Evolutionary conservation across 2,888 invertebrate genomes (phyloP).

Genomic region (Strigamia maritima): DNA sequence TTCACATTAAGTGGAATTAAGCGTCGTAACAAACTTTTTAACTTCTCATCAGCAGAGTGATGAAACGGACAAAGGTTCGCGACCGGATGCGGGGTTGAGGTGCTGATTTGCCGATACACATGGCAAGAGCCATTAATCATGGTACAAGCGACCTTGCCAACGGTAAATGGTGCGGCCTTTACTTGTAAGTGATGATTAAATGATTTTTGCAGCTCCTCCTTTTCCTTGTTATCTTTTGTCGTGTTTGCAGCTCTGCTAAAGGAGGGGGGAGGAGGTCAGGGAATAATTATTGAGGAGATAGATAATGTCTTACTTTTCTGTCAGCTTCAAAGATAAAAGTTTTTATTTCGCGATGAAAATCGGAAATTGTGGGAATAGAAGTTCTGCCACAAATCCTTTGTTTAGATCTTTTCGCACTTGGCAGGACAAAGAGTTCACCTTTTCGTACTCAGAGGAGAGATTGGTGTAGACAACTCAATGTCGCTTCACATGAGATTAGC

Average conservation of each 20-base stretch:
- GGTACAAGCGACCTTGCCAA: not conserved
- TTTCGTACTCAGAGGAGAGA: too few species aligned
- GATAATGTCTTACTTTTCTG: not conserved
- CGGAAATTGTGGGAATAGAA: not conserved
- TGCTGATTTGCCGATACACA: not conserved
- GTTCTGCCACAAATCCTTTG: not conserved
- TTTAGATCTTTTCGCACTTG: not conserved
- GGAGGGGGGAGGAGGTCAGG: not conserved
- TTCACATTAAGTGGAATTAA: not conserved
- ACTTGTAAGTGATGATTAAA: slow-evolving; percentile 4
- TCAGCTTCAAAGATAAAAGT: not conserved
- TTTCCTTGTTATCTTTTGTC: slow-evolving; percentile 4
- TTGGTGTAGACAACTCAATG: too few species aligned
- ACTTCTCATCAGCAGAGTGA: not conserved
- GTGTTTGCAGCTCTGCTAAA: not conserved
- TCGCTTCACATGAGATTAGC: too few species aligned
- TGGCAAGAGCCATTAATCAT: not conserved
- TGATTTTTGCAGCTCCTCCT: not conserved
- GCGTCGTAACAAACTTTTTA: not conserved
- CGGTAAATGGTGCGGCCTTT: slow-evolving; percentile 4
- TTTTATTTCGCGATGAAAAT: not conserved
- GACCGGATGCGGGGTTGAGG: not conserved
- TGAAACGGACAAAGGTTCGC: not conserved
- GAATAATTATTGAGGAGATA: not conserved
- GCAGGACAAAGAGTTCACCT: not conserved